phyloP scores from a whole-genome alignment of 37 sponge, comb jelly and placozoan species.

The Beroe forskalii region DNA sequence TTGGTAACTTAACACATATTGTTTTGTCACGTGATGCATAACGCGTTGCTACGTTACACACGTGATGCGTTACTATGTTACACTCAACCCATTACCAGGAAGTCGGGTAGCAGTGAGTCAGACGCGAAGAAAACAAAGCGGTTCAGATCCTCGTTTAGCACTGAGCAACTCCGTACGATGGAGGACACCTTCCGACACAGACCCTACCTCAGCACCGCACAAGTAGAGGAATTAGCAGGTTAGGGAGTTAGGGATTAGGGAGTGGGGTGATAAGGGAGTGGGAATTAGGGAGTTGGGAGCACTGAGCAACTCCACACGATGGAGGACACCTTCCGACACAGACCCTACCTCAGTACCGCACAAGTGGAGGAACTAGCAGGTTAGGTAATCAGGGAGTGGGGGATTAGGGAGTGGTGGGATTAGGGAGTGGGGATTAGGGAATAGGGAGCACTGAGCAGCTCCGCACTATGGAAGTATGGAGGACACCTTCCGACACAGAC shows the following conservation, averaged over 20 bases:
- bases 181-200: conserved; percentile 49
- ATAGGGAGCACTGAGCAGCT: conserved; percentile 35
- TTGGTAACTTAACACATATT: too few relatives aligned
- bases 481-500: conserved; percentile 43
- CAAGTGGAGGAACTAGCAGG: conserved; percentile 66
- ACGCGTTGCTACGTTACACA: too few relatives aligned
- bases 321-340: conserved; percentile 49
- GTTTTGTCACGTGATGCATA: too few relatives aligned
- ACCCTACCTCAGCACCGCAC: conserved; percentile 63
- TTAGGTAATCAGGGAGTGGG: too few relatives aligned
- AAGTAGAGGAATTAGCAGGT: conserved; percentile 64
- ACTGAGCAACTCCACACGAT: conserved; percentile 47
- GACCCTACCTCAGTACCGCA: conserved; percentile 62
- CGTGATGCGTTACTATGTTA: too few relatives aligned
- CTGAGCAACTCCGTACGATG: conserved; percentile 57
- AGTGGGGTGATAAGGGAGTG: not conserved
- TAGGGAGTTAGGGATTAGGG: not conserved
- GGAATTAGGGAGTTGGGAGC: not conserved
- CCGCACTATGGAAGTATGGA: conserved; percentile 57
- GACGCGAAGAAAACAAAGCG: conserved; percentile 47
- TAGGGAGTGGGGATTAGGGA: not conserved
- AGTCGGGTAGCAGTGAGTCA: not conserved
- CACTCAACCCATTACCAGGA: not conserved
- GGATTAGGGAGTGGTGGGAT: not conserved
- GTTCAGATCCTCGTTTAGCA: conserved; percentile 55